A percentile compares a stretch with the other conserved stretches of the same genome.
Evolutionary conservation across 2,888 invertebrate genomes (phyloP).

Genomic region (Pristionchus maxplancki): DNA sequence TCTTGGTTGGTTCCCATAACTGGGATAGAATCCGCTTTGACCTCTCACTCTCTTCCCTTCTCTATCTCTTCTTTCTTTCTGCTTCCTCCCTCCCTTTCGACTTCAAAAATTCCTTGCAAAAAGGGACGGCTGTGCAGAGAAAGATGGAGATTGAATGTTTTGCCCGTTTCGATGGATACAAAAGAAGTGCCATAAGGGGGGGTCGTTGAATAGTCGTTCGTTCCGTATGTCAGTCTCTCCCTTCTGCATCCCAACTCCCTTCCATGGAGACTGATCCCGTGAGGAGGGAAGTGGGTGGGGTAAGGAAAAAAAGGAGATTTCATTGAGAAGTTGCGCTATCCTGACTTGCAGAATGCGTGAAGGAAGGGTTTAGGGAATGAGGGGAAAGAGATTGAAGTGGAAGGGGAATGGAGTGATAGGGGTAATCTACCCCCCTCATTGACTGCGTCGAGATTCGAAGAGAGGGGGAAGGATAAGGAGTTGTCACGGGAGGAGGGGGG

Average conservation of each 20-base stretch:
- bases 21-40: constrained; percentile 39
- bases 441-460: neutral
- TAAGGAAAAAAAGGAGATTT: neutral
- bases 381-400: neutral
- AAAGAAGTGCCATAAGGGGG: constrained; percentile 28
- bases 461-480: constrained; percentile 9
- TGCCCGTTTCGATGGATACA: constrained; percentile 35
- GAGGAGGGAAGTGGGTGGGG: neutral
- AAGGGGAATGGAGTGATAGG: constrained; percentile 41
- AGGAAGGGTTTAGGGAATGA: constrained; percentile 4
- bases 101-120: neutral
- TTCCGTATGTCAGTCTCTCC: constrained; percentile 1
- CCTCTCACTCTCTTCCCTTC: constrained; percentile 35
- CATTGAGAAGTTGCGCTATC: neutral
- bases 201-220: constrained; percentile 14
- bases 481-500: neutral
- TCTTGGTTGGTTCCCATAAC: constrained; percentile 2
- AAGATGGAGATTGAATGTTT: constrained; percentile 41
- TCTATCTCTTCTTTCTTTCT: neutral
- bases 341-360: neutral
- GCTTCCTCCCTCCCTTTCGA: neutral
- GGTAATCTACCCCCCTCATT: constrained; percentile 24
- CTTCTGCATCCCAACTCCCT: neutral
- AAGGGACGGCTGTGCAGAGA: constrained; percentile 14
- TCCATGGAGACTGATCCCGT: constrained; percentile 1